Evolutionary conservation across 2,888 invertebrate species (phyloP), one percentile per base, ranked within the genome.

Genomic region (Aphodius sticticus): DNA sequence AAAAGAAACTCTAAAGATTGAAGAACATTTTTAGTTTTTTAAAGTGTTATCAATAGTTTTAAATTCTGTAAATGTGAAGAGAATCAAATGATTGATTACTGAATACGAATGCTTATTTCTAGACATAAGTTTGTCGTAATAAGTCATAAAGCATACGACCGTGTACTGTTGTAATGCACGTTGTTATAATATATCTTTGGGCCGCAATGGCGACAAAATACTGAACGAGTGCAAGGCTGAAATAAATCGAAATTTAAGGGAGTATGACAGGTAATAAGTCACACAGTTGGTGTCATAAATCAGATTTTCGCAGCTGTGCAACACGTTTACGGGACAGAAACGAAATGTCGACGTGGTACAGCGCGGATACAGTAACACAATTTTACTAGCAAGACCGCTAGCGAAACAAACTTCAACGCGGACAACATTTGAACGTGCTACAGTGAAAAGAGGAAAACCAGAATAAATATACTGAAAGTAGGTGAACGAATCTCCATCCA

Each of bases 171-270:
- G 53, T 53, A 12, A 53, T 53, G 53, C 53, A 12, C 53, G 12
- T 53, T 53, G 53, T 53, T 53, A 53, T 53, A 53, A 53, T 9
- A 53, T 53, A 53, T 9, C 53, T 53, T 12, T 53, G 53, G 53
- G 4, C 53, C 2, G 53, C 53, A 53, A 53, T 53, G 53, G 53
- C 53, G 53, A 53, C 53, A 53, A 53, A 53, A 53, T 53, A 12
- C 9, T 74, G 37, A 74, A 74, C 74, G 36, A 26, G 74, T 35
- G 36, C 74, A 37, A n/a, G 35, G 74, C 37, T 35, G 35, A n/a
- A 74, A 74, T 74, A 74, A 74, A 74, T 74, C 74, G 74, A 74
- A 74, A 74, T 74, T 74, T 74, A 74, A 74, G 74, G 35, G 74
- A 74, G 74, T 15, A 26, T 74, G 74, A 74, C 74, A 74, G 74